Evolutionary conservation across 2,797 vertebrate genomes (phyloP), one percentile per base, ranked within the genome.

Genomic region (Jordanella pulchra): DNA sequence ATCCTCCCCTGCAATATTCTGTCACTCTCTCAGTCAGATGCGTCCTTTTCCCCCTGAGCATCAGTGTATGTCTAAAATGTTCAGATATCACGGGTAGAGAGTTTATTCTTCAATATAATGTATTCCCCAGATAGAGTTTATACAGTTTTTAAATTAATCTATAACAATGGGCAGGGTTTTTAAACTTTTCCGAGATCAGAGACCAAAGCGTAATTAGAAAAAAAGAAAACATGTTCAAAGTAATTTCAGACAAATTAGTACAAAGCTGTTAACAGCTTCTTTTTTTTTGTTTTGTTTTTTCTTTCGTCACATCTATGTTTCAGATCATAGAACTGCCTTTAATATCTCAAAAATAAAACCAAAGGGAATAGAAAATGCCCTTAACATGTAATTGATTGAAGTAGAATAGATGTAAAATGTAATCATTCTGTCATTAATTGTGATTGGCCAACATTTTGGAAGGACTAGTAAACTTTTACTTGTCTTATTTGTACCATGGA

Each of bases 1-100:
- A 88, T 85, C 86, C 65, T 80, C 81, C 80, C 63, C 69, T 76
- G 82, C 78, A 82, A 64, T 61, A 83, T 71, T 84, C 58, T 60
- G 14, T 77, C 73, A 13, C 67, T 76, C 28, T 65, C 55, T 63
- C 58, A 48, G 10, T 65, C 47, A 39, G 66, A 61, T 65, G 48
- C 66, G 73, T 1, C 27, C 72, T 65, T 56, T 68, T 21, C 58
- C 23, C 72, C 72, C 50, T 51, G 50, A 53, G 72, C 50, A 50
- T 69, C 67, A 53, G 18, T 39, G 21, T 54, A 58, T 48, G 48
- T 69, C 39, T 72, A 65, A 63, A 39, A 54, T 66, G 32, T 72
- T 79, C 71, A 73, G 35, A 77, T 73, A 47, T 7, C 65, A 64
- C 74, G 73, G 27, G 15, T 0, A 7, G 79, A 67, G 15, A 44